Evolutionary conservation across 1,140 invertebrate species (phyloP).

Genomic region (Procambarus clarkii): DNA sequence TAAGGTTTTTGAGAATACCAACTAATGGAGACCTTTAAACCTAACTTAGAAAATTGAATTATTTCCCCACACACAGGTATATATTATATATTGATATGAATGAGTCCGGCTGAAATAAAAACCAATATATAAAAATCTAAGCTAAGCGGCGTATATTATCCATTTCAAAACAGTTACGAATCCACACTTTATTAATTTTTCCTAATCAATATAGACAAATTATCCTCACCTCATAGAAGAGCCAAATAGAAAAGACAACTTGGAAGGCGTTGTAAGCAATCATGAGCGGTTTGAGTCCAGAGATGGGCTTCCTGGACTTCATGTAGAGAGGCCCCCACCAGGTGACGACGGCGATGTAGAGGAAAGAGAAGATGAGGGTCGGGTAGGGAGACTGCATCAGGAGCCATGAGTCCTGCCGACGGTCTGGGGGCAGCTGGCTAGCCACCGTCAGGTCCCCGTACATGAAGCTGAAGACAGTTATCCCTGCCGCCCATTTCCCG

Average conservation of each 20-base stretch:
- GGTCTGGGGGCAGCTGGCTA: conserved; percentile 79
- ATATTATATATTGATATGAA: neutral
- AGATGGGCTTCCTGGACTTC: conserved; percentile 88
- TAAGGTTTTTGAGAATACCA: no score
- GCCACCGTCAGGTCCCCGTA: conserved; percentile 42
- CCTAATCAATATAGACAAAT: neutral
- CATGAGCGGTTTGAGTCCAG: conserved; percentile 84
- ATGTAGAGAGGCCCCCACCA: conserved; percentile 88
- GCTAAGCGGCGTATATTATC: neutral
- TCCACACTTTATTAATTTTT: neutral
- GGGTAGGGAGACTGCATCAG: conserved; percentile 93
- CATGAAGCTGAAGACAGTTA: conserved; percentile 11
- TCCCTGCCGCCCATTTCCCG: conserved; percentile 17
- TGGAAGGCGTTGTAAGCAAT: conserved; percentile 90
- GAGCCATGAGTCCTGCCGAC: conserved; percentile 91
- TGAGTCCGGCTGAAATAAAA: neutral
- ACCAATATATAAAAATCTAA: neutral
- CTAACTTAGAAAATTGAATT: no score
- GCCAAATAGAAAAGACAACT: conserved; percentile 87
- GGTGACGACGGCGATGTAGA: conserved; percentile 89
- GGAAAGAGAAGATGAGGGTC: conserved; percentile 89
- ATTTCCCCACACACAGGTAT: no score
- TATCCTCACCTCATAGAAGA: conserved; percentile 86
- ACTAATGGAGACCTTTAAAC: no score
- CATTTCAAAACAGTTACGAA: neutral